These are phyloP conservation scores for Dendropsophus ebraccatus DNA, from an alignment of 2,113 vertebrate genomes.

Conservation along the genomic window DNA sequence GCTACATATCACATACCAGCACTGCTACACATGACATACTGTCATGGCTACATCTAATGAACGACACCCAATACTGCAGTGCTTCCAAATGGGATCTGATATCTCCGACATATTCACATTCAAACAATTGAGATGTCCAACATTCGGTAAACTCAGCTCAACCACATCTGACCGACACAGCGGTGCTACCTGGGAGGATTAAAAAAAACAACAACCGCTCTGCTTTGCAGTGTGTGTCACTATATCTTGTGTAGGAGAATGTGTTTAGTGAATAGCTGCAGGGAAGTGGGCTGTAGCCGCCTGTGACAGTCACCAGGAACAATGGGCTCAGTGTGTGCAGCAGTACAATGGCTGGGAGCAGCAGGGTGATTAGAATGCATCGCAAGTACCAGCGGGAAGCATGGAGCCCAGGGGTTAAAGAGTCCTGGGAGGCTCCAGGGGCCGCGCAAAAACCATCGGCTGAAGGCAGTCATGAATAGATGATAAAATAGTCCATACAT, in stretches of 20 bases:
- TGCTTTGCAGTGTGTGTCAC: conserved; percentile 60
- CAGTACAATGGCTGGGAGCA: conserved; percentile 56
- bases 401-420: conserved; percentile 25
- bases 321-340: conserved; percentile 66
- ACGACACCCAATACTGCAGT: too few species aligned
- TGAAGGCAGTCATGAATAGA: background rate
- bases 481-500: too few species aligned
- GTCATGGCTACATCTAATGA: too few species aligned
- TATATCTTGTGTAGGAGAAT: conserved; percentile 70
- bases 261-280: conserved; percentile 75
- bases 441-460: conserved; percentile 11
- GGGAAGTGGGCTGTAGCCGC: conserved; percentile 73
- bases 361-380: conserved; percentile 66
- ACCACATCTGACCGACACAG: background rate
- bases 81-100: too few species aligned
- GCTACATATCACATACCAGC: too few species aligned
- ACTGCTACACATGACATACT: too few species aligned
- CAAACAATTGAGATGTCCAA: too few species aligned
- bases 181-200: background rate
- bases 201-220: background rate
- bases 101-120: too few species aligned
- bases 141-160: too few species aligned
- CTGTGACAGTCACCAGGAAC: conserved; percentile 75
- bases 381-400: conserved; percentile 54
- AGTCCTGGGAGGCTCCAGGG: conserved; percentile 30